A percentile compares a stretch with the other conserved stretches of the same genome.
Evolutionary conservation across 2,888 invertebrate genomes (phyloP).

Genomic region (Plebejus melissa): DNA sequence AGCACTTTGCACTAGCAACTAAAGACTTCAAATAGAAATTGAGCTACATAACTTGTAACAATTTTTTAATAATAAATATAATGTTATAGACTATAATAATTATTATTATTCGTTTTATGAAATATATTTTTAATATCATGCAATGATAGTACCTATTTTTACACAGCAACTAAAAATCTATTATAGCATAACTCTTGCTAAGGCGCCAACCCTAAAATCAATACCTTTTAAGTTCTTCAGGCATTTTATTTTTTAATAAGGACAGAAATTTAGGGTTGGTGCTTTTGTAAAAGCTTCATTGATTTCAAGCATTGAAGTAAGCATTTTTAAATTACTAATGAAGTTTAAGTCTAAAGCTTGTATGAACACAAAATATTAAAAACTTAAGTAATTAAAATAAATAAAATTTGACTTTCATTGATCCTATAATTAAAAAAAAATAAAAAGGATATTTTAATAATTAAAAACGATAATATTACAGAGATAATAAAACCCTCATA

Average conservation of each 20-base stretch:
- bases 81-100: too few species aligned
- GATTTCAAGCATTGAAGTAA: not conserved
- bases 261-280: not conserved
- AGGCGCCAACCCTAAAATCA: not conserved
- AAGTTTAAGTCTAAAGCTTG: not conserved
- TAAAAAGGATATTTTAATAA: too few species aligned
- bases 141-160: constrained; percentile 40
- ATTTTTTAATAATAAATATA: not conserved
- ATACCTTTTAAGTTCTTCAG: not conserved
- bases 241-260: not conserved
- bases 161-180: constrained; percentile 22
- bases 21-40: not conserved
- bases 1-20: not conserved
- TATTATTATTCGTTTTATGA: not conserved
- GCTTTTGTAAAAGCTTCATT: not conserved
- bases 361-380: constrained; percentile 7
- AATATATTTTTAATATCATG: constrained; percentile 39
- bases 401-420: not conserved
- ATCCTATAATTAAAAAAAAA: not conserved
- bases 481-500: not conserved
- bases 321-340: not conserved
- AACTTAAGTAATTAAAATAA: not conserved
- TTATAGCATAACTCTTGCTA: not conserved
- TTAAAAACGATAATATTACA: not conserved
- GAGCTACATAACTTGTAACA: not conserved